A percentile compares a stretch with the other conserved stretches of the same genome.
Conservation (phyloP, 2,113 vertebrate genomes). For the Laticauda laticaudata region DNA sequence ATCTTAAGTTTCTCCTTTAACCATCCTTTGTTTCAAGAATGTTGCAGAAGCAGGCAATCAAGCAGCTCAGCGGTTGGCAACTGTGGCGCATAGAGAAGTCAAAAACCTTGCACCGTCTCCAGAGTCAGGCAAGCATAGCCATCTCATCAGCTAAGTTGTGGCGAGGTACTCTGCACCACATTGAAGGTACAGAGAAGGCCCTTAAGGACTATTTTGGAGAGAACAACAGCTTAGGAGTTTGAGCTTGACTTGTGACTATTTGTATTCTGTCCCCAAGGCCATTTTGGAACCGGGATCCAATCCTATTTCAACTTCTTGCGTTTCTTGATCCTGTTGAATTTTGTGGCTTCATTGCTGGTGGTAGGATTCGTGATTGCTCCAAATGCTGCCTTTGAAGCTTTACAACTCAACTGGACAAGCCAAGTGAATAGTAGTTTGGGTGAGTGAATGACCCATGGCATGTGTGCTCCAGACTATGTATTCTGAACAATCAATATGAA, state of each 20-base stretch:
- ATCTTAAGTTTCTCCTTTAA: neutral
- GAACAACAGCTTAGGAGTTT: neutral
- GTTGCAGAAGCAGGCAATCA: conserved; percentile 66
- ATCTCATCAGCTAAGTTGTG: conserved; percentile 64
- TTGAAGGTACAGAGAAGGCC: conserved; percentile 67
- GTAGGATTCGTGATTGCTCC: conserved; percentile 75
- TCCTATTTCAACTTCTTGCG: conserved; percentile 84
- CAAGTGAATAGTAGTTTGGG: neutral
- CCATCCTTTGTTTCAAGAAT: conserved; percentile 51
- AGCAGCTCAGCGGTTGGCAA: conserved; percentile 53
- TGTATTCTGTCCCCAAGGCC: conserved; percentile 65
- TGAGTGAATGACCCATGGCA: neutral
- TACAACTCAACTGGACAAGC: conserved; percentile 6
- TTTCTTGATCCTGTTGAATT: conserved; percentile 84
- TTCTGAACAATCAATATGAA: neutral
- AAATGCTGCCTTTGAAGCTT: conserved; percentile 58
- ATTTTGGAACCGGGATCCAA: conserved; percentile 84
- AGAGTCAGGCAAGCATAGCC: conserved; percentile 11
- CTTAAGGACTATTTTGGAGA: neutral
- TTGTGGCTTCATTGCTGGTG: conserved; percentile 74
- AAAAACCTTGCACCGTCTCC: conserved; percentile 52
- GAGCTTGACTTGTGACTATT: neutral
- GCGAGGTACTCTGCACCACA: conserved; percentile 70
- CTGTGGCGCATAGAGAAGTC: conserved; percentile 64
- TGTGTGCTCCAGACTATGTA: neutral